Evolutionary conservation across 2,888 invertebrate species (phyloP).

Genomic region (Neuroscelio doddi): DNA sequence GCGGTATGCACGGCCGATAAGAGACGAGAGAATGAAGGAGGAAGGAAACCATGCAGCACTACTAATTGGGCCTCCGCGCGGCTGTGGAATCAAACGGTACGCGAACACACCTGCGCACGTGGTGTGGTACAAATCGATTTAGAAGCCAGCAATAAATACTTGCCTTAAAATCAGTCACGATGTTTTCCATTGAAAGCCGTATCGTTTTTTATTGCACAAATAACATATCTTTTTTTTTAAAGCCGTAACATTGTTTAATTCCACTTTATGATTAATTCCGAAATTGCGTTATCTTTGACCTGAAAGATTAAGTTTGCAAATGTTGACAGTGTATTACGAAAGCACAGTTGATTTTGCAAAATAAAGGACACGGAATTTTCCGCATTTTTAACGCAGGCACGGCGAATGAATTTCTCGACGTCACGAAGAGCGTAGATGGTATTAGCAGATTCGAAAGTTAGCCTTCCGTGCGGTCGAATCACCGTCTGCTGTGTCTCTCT

Average conservation of each 20-base stretch:
- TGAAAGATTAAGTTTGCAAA: no score
- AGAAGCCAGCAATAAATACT: constrained; percentile 3
- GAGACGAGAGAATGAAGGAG: constrained; percentile 30
- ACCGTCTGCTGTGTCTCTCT: constrained; percentile 52
- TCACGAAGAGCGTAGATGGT: constrained; percentile 35
- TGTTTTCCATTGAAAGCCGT: no score
- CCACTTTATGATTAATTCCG: no score
- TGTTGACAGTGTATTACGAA: no score
- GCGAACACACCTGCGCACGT: constrained; percentile 46
- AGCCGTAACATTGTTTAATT: no score
- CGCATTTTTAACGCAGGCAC: constrained; percentile 1
- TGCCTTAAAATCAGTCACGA: no score
- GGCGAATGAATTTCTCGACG: constrained; percentile 59
- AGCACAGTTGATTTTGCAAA: background rate
- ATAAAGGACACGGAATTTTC: background rate
- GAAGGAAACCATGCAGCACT: constrained; percentile 42
- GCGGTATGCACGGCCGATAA: constrained; percentile 24
- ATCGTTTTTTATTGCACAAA: no score
- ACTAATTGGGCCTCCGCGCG: constrained; percentile 50
- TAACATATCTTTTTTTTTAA: no score
- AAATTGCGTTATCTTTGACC: no score
- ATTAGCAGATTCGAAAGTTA: constrained; percentile 63
- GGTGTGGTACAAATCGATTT: constrained; percentile 13
- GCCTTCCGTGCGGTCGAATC: constrained; percentile 52
- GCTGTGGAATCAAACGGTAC: constrained; percentile 24